These are phyloP conservation scores for Cirrhinus mrigala DNA, from an alignment of 2,797 vertebrate species.

Conservation along the genomic window DNA sequence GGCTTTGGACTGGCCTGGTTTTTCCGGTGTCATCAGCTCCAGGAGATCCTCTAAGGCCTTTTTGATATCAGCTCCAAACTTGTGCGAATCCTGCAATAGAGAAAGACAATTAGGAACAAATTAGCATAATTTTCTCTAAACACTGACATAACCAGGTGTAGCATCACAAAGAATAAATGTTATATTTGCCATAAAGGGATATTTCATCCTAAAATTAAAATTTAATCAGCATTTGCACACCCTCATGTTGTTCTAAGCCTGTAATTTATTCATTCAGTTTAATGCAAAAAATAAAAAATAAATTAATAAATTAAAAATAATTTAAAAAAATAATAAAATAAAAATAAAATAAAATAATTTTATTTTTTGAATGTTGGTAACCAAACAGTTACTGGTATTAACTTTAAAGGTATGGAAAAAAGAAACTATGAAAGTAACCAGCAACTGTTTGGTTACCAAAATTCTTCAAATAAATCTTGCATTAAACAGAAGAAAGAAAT, in stretches of 20 bases:
- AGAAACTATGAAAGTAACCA: background rate
- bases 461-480: no score
- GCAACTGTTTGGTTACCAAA: background rate
- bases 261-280: no score
- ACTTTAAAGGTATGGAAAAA: no score
- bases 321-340: no score
- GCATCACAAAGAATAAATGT: background rate
- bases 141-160: background rate
- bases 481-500: no score
- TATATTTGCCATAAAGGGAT: background rate
- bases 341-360: no score
- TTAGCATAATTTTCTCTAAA: background rate
- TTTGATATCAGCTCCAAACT: constrained; percentile 81
- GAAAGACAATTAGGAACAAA: background rate
- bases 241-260: no score
- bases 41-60: constrained; percentile 82
- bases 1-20: constrained; percentile 61
- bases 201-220: no score
- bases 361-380: background rate
- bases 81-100: constrained; percentile 79
- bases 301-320: no score
- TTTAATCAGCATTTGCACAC: no score
- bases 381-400: no score
- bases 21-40: constrained; percentile 75
- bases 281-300: no score